Percentiles rank a stretch among this genome's conserved stretches.
Evolutionary conservation across 2,797 vertebrate genomes (phyloP).

Genomic region (Lutjanus argentimaculatus): DNA sequence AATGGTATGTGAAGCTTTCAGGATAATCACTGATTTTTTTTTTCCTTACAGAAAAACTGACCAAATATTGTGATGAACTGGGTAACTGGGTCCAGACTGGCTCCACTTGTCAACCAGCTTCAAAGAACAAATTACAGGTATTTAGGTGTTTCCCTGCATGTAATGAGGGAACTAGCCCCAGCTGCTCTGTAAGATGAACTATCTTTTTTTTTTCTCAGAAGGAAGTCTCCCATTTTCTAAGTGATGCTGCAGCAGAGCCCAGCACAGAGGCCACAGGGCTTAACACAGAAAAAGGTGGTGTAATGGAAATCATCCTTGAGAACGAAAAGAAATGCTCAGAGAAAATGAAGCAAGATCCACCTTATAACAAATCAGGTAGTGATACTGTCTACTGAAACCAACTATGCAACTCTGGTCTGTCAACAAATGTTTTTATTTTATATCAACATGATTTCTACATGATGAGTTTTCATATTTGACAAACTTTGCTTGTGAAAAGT

Average conservation of each 20-base stretch:
- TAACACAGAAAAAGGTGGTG: slow-evolving; percentile 52
- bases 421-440: background rate
- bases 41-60: slow-evolving; percentile 88
- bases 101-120: slow-evolving; percentile 90
- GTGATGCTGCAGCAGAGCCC: slow-evolving; percentile 79
- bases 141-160: slow-evolving; percentile 25
- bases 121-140: slow-evolving; percentile 90
- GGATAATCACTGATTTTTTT: slow-evolving; percentile 27
- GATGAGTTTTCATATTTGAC: background rate
- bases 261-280: slow-evolving; percentile 78
- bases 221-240: slow-evolving; percentile 75
- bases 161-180: slow-evolving; percentile 5
- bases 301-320: slow-evolving; percentile 86
- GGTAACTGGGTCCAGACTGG: slow-evolving; percentile 92
- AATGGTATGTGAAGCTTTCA: background rate
- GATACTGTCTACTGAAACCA: background rate
- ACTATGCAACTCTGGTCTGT: background rate
- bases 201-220: slow-evolving; percentile 61
- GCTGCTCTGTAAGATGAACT: background rate
- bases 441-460: background rate
- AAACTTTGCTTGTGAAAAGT: background rate
- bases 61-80: slow-evolving; percentile 92
- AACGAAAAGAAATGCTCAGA: slow-evolving; percentile 91
- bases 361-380: slow-evolving; percentile 92
- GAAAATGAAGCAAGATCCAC: slow-evolving; percentile 89